Evolutionary conservation across 1,140 invertebrate species (phyloP), one percentile per base, ranked within the genome.

Genomic region (Drosophila serrata): DNA sequence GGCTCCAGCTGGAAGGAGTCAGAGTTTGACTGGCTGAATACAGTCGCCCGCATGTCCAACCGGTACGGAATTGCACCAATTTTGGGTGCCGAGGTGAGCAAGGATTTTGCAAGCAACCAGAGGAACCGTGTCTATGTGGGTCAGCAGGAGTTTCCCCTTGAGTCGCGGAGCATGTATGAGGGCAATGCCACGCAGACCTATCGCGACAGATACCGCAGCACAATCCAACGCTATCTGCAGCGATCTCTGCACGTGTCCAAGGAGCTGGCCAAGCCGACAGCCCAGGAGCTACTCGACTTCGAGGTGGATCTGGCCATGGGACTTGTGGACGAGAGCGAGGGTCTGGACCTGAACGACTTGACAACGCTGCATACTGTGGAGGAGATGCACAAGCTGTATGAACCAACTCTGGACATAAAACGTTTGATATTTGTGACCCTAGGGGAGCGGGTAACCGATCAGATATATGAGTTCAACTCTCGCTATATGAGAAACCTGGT

Each of bases 221-320:
- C 57, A 6, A 80, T 87, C 11, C 46, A 76, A 7, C 37, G n/a
- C 1, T 61, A 33, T 12, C 31, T 92, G n/a, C 22, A 49, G 3
- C 39, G 15, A 2, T 87, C 55, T 39, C 35, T 92, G 46, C 73
- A 55, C 6, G 40, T 92, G 4, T 8, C 63, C 0, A 19, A 37
- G 11, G 11, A 65, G 7, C 12, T 82, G 48, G 81, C 81, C 3
- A 40, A 49, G 1, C 0, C 49, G 17, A 75, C 79, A 4, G 86
- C 91, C 19, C 37, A 40, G 5, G 82, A 92, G 37, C 39, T 92
- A 2, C 4, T 92, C 3, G 35, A 92, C 15, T 88, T 92, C 46
- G 91, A 92, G 61, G 63, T 88, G 17, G 46, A 68, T 12, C 60
- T 92, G n/a, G 90, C 91, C 4, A 17, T 51, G 2, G 90, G 86